Base-by-base conservation (phyloP, 2,888 invertebrate species). In the Exocentrus adspersus region DNA sequence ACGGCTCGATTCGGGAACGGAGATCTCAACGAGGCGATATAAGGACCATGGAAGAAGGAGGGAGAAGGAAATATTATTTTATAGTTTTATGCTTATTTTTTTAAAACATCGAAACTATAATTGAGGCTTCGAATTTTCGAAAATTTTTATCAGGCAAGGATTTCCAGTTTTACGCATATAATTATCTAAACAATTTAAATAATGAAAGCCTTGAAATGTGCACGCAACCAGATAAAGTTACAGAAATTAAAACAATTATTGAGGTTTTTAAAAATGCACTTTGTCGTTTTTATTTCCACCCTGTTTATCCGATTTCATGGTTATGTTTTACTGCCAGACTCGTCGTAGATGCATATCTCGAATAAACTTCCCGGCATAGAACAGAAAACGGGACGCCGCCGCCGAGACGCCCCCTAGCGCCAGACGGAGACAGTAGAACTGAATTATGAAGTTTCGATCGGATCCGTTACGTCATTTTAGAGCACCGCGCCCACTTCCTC, bases 271-370 rank as follows among this genome's bases (percentile, higher is more conserved):
- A n/a, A n/a, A n/a, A n/a, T n/a, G n/a, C n/a, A n/a, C n/a, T n/a
- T n/a, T n/a, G n/a, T n/a, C n/a, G n/a, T 30, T 46, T 46, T 6
- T 19, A 2, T 2, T 46, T 50, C 48, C 48, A 50, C 48, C 48
- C 12, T 50, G 12, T 79, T 79, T 79, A 79, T 79, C 79, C 79
- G 79, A 79, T 79, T 79, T 79, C 73, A 75, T 76, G 75, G 77
- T 78, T 74, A 30, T 9, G n/a, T n/a, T n/a, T n/a, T 72, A 75
- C 72, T 70, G 71, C 66, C 70, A 68, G 71, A 71, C 74, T 58
- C 51, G 76, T 74, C 75, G 70, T 74, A 77, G 80, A 80, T 80
- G 76, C 76, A 79, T 77, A 72, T 75, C 65, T 56, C 60, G 77
- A 79, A 80, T 80, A 80, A 79, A 74, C 75, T 77, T 75, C 74